Evolutionary conservation across 1,140 invertebrate species (phyloP).

Genomic region (Oreohelix idahoensis): DNA sequence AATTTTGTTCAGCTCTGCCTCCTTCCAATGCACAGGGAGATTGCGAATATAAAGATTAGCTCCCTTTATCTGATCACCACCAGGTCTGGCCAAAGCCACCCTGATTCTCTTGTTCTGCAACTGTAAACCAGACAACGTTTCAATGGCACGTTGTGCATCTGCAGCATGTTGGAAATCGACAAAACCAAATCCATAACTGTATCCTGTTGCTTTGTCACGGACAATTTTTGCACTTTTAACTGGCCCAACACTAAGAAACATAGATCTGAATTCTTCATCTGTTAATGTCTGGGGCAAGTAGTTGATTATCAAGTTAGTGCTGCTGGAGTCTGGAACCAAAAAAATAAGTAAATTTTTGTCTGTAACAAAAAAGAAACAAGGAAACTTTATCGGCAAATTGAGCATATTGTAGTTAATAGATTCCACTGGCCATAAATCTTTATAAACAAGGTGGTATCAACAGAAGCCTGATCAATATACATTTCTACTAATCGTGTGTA

Average conservation of each 20-base stretch:
- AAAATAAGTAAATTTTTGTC: no score
- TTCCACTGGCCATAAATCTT: no score
- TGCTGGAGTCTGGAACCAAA: slow-evolving; percentile 26
- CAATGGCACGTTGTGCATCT: slow-evolving; percentile 89
- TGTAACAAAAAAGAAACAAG: no score
- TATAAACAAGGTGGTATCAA: no score
- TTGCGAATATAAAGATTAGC: slow-evolving; percentile 96
- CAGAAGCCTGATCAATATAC: no score
- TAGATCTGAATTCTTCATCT: slow-evolving; percentile 89
- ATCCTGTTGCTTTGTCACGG: slow-evolving; percentile 84
- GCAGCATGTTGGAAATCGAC: slow-evolving; percentile 90
- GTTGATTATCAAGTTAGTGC: slow-evolving; percentile 92
- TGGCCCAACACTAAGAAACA: slow-evolving; percentile 85
- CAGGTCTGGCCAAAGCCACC: slow-evolving; percentile 93
- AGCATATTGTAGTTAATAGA: no score
- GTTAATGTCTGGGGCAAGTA: slow-evolving; percentile 94
- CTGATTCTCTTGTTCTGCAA: slow-evolving; percentile 89
- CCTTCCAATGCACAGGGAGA: slow-evolving; percentile 80
- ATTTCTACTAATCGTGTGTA: no score
- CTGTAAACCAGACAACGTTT: slow-evolving; percentile 87
- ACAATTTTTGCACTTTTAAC: slow-evolving; percentile 92
- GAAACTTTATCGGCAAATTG: no score
- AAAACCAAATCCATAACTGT: slow-evolving; percentile 97
- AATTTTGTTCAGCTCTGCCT: slow-evolving; percentile 88
- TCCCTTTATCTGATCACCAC: slow-evolving; percentile 93